Conservation (phyloP, 1,140 invertebrate genomes). For the Tribolium castaneum region DNA sequence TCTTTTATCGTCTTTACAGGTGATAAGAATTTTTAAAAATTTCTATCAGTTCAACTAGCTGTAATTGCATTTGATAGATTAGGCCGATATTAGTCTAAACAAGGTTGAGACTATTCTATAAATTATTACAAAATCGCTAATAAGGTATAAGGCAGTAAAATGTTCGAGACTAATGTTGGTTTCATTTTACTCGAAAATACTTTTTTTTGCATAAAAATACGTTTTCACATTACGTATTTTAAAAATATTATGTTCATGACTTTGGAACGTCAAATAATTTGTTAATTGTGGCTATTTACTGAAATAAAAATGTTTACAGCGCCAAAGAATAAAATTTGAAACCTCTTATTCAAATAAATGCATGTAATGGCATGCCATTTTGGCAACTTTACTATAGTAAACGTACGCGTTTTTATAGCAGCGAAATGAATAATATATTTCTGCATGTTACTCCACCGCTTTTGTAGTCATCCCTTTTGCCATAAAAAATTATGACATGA, state of each 20-base stretch:
- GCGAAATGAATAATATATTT: no score
- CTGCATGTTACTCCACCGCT: no score
- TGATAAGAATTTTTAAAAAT: conserved; percentile 36
- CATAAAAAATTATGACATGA: no score
- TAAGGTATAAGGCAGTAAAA: conserved; percentile 23
- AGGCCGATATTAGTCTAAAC: conserved; percentile 44
- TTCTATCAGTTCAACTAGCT: conserved; percentile 21
- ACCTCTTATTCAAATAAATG: no score
- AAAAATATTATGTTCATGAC: neutral
- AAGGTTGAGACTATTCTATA: conserved; percentile 28
- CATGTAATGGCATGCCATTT: no score
- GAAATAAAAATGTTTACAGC: no score
- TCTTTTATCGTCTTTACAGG: conserved; percentile 13
- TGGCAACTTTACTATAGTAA: no score
- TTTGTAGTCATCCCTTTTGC: no score
- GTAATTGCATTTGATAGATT: conserved; percentile 42
- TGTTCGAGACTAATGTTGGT: conserved; percentile 19
- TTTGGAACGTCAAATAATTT: neutral
- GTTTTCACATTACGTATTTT: neutral
- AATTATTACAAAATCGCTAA: conserved; percentile 11
- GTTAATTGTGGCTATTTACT: neutral
- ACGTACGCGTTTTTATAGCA: no score
- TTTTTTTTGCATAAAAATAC: neutral
- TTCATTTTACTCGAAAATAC: neutral
- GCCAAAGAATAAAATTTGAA: no score